Base-by-base conservation (phyloP, 2,113 vertebrate species). In the Tonatia bakeri region DNA sequence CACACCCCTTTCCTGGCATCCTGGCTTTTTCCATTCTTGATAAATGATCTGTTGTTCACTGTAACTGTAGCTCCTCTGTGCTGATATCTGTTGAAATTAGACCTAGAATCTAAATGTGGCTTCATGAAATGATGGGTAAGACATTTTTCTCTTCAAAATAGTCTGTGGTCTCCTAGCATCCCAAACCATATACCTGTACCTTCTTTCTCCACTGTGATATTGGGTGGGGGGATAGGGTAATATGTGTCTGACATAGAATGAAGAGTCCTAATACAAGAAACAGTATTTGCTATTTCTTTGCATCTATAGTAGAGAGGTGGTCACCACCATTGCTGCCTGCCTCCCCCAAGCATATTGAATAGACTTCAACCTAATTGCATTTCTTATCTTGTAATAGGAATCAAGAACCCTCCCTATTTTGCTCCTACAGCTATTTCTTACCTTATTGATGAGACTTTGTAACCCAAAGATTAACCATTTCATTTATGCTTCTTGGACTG, bases 51-150 rank as follows among this genome's bases (percentile, higher is more conserved):
- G 86, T 89, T 97, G 86, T 89, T 69, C 88, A 8, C 95, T 97
- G 97, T 97, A 98, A 98, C 96, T 61, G 97, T 94, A 97, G 95
- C 96, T 94, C 84, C 2, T 1, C 86, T 70, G 64, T 92, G 85
- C 96, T 97, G 97, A 89, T 97, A 97, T 93, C 97, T 94, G 96
- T 94, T 98, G 97, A 97, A 97, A 98, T 97, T 91, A 97, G 95
- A 98, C 97, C 97, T 90, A 97, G 96, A 98, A 97, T 97, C 97
- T 97, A 95, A 97, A 98, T 97, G 96, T 43, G 83, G 94, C 97
- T 97, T 93, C 96, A 36, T 94, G 96, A 93, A 97, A 91, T 26
- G 73, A 70, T 73, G 87, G 82, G 77, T 59, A 36, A 94, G 92
- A 95, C 93, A 87, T 95, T 96, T 93, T 96, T 94, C 93, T 84